A percentile compares a stretch with the other conserved stretches of the same genome.
Conservation (phyloP, 2,113 vertebrate species). For the Rhegmatorhina hoffmannsi region DNA sequence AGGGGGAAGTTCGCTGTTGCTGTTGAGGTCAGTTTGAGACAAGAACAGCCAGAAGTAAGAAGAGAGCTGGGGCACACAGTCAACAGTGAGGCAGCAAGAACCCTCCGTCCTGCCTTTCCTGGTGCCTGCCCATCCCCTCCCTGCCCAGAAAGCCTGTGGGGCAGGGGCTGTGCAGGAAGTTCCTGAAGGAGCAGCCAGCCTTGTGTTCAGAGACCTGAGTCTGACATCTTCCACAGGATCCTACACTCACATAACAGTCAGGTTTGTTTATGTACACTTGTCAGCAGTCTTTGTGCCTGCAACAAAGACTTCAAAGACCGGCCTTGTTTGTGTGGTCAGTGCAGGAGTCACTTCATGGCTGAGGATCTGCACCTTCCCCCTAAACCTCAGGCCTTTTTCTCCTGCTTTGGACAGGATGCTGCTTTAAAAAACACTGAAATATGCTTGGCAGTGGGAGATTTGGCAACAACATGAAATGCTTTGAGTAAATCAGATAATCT, state of each 20-base stretch:
- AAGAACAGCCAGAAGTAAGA: background rate
- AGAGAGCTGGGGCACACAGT: background rate
- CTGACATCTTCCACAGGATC: background rate
- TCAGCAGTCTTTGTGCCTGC: background rate
- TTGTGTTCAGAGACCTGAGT: background rate
- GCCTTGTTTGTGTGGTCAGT: background rate
- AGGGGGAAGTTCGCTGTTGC: background rate
- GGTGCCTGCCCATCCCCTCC: background rate
- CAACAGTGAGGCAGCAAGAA: background rate
- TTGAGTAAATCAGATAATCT: constrained; percentile 25
- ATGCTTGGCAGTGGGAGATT: background rate
- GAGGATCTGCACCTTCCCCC: background rate
- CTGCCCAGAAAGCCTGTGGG: background rate
- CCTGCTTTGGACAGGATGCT: background rate
- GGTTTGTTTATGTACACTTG: background rate
- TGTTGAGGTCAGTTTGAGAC: background rate
- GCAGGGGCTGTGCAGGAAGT: background rate
- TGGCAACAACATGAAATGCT: background rate
- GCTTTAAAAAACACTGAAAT: background rate
- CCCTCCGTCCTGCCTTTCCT: background rate
- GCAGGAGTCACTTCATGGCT: background rate
- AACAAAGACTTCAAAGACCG: constrained; percentile 30
- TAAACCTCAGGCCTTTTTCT: background rate
- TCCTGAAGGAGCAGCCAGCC: background rate
- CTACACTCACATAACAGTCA: background rate